phyloP scores from a whole-genome alignment of 2,888 invertebrate species.

The Punctoribates punctum region DNA sequence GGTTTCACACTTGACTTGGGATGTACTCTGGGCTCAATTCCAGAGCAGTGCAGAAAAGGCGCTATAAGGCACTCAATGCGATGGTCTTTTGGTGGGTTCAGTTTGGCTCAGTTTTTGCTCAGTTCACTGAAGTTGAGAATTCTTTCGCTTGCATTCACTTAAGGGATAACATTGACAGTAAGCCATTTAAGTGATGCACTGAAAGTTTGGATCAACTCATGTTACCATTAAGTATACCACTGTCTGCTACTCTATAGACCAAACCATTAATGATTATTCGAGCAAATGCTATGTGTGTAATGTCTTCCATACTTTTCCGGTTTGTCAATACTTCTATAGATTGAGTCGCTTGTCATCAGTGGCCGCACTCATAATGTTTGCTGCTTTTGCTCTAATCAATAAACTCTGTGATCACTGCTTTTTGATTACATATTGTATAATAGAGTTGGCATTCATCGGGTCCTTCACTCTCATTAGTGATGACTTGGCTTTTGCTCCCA shows the following conservation, averaged over 20 bases:
- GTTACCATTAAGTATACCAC: conserved; percentile 5
- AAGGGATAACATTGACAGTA: conserved; percentile 20
- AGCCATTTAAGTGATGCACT: conserved; percentile 32
- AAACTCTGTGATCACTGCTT: conserved; percentile 4
- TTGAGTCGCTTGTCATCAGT: neutral
- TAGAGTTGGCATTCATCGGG: neutral
- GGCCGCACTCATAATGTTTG: conserved; percentile 27
- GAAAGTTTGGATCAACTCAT: conserved; percentile 27
- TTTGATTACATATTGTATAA: conserved; percentile 25
- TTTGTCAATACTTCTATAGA: conserved; percentile 6
- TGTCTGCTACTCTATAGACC: neutral
- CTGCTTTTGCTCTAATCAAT: neutral
- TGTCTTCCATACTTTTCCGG: conserved; percentile 28
- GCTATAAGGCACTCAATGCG: conserved; percentile 19
- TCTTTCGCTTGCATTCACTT: conserved; percentile 9
- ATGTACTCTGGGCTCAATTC: conserved; percentile 27
- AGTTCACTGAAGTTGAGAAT: conserved; percentile 6
- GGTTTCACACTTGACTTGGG: conserved; percentile 35
- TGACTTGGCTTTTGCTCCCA: neutral
- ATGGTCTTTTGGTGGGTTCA: neutral
- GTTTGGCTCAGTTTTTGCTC: neutral
- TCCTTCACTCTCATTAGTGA: neutral
- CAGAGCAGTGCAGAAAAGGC: neutral
- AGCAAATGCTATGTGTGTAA: conserved; percentile 32
- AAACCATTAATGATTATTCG: conserved; percentile 30